A percentile compares a stretch with the other conserved stretches of the same genome.
Conservation (phyloP, 2,113 vertebrate species). For the Brachirus orientalis region DNA sequence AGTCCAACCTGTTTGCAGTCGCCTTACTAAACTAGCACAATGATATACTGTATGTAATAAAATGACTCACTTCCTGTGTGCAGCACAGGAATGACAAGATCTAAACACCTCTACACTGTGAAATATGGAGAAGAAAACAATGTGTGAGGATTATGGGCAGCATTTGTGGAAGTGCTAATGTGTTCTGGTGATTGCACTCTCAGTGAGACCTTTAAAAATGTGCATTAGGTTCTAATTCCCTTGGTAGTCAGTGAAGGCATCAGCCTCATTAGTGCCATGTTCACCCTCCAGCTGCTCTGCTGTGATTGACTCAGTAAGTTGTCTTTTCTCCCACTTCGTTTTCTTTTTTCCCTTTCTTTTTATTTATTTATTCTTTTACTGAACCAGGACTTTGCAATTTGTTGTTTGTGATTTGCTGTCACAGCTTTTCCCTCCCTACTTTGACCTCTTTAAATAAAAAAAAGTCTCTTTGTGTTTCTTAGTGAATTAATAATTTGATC, state of each 20-base stretch:
- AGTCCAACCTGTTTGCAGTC: too few relatives aligned
- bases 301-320: slow-evolving; percentile 21
- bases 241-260: slow-evolving; percentile 31
- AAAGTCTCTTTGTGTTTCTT: slow-evolving; percentile 4
- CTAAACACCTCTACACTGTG: too few relatives aligned
- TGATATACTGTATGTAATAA: too few relatives aligned
- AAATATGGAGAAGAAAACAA: background rate
- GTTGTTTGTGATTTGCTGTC: too few relatives aligned
- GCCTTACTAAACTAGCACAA: too few relatives aligned
- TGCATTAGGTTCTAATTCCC: slow-evolving; percentile 53
- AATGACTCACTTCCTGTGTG: too few relatives aligned
- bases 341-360: background rate
- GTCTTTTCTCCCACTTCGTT: slow-evolving; percentile 6
- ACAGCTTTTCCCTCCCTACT: background rate
- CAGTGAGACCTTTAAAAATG: slow-evolving; percentile 41
- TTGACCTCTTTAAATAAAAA: background rate
- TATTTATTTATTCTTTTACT: background rate
- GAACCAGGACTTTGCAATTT: background rate
- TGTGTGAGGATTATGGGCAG: background rate
- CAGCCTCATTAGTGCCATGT: slow-evolving; percentile 36
- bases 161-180: slow-evolving; percentile 36
- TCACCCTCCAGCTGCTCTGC: slow-evolving; percentile 26
- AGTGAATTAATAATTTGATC: background rate
- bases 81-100: too few relatives aligned
- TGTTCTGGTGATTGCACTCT: slow-evolving; percentile 14